Evolutionary conservation across 2,113 vertebrate genomes (phyloP), one percentile per base, ranked within the genome.

Genomic region (Albula glossodonta): DNA sequence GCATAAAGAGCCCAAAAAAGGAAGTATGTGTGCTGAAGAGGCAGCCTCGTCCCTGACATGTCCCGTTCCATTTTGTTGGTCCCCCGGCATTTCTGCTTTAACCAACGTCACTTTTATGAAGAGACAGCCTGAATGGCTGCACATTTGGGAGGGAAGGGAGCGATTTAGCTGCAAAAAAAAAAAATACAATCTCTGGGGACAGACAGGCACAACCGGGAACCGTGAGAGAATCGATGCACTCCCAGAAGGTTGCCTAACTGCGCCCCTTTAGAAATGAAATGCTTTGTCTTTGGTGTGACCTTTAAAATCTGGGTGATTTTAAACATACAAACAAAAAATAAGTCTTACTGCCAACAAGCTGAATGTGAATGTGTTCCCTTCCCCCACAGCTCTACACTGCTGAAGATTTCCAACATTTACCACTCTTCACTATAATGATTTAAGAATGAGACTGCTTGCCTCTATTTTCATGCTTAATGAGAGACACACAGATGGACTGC

Each of bases 1-100:
- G 88, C 53, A 51, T 86, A 86, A 89, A 91, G 53, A 57, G 88
- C 88, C 52, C 7, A 82, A 66, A 5, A 66, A 66, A 19, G 17
- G 22, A 66, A 66, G 60, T 19, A 12, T 2, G 7, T 19, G 22
- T 3, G 60, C 17, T 22, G 1, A 19, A 66, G 3, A 5, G 17
- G 60, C 17, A 63, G 60, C 60, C 60, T 22, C 15, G 60, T 19
- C 19, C 17, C 60, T 66, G 60, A 19, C 17, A 66, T 19, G 7
- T 66, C 19, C 60, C 19, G 1, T 22, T 66, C 60, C 60, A 4
- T 66, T 7, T 22, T 19, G 3, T 19, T 22, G 60, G 17, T 19
- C 60, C 17, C 60, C 17, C 60, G 17, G 6, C 17, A 2, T 19
- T 19, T 66, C 60, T 19, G 1, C 60, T 66, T 66, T 66, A 66